These are phyloP conservation scores for Scyliorhinus canicula DNA, from an alignment of 2,797 vertebrate genomes.

Conservation along the genomic window DNA sequence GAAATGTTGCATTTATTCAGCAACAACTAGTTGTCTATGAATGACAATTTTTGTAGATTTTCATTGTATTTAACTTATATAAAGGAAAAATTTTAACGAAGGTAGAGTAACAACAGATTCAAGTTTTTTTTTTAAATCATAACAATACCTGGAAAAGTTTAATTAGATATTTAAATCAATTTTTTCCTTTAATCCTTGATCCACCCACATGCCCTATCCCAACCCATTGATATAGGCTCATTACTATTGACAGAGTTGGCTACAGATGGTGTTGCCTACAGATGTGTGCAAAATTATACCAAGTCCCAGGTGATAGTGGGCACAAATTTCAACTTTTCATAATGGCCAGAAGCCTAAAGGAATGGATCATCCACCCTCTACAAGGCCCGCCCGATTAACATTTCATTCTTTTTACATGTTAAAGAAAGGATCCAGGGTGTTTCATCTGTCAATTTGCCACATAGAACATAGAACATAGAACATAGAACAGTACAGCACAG, in stretches of 20 bases:
- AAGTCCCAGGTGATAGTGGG: background rate
- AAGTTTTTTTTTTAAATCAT: background rate
- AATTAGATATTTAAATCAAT: background rate
- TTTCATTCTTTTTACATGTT: background rate
- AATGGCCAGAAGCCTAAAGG: background rate
- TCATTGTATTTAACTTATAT: background rate
- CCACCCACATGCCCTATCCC: background rate
- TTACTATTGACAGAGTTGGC: background rate
- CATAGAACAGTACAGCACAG: too few relatives aligned
- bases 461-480: too few relatives aligned
- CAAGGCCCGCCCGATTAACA: background rate
- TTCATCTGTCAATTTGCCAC: background rate
- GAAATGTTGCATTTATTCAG: background rate
- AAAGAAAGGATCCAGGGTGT: background rate
- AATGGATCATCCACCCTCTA: background rate
- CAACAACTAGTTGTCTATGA: slow-evolving; percentile 14
- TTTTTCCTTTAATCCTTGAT: background rate
- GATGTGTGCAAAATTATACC: background rate
- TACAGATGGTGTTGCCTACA: too few relatives aligned
- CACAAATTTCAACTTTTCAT: background rate
- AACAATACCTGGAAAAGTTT: background rate
- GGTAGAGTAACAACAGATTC: background rate
- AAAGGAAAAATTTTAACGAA: background rate
- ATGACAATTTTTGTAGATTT: background rate
- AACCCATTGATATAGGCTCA: background rate